Evolutionary conservation across 2,888 invertebrate genomes (phyloP), one percentile per base, ranked within the genome.

Genomic region (Brachylomia viminalis): DNA sequence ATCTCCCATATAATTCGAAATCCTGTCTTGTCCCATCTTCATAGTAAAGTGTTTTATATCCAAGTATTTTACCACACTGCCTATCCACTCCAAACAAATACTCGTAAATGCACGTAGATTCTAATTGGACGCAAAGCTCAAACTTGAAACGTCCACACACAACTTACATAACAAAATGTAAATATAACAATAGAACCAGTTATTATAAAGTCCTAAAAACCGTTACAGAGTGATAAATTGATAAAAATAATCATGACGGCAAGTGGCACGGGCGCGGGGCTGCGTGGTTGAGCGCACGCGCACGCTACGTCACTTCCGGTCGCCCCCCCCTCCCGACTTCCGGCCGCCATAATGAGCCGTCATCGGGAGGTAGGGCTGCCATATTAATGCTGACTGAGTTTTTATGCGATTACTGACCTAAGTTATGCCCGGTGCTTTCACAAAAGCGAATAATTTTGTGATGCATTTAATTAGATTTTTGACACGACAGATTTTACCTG

Each of bases 221-320:
- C 92, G 92, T 92, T 92, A 91, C 72, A 84, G 72, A 84, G 86
- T 89, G 87, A 91, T 91, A 87, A 89, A 92, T 91, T 90, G 88
- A 91, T 90, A 92, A 90, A 87, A 87, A 88, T 90, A 88, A 88
- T 81, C 82, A 83, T 86, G 84, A 68, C 86, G 82, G 79, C 89
- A 83, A 56, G 62, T 59, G 85, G 83, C 82, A 84, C 88, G 86
- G 88, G 83, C 84, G 85, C 88, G 86, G 90, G 91, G 93, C 92
- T 92, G 92, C 91, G 91, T 92, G 93, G 90, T 87, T 88, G 88
- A 92, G 87, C 88, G 91, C 91, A 87, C 92, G 94, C 93, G 89
- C 90, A 90, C 86, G 75, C 93, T 91, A 93, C 93, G 92, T 94
- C 93, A 94, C 90, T 91, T 93, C 93, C 93, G 90, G 76, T 77